Conservation (phyloP, 2,797 vertebrate genomes). For the Poecilia velifera region DNA sequence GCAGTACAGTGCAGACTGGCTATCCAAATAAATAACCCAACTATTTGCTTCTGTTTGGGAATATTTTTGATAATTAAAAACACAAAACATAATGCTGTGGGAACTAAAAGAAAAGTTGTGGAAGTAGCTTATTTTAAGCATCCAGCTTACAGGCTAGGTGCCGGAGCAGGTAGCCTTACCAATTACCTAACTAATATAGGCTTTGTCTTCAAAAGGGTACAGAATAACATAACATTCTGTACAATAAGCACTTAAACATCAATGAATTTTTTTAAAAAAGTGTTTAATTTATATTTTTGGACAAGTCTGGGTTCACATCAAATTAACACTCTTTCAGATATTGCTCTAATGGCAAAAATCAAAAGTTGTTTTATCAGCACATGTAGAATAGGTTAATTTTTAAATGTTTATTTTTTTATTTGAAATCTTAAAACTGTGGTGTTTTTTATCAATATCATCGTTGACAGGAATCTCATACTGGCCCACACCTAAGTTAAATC, state of each 20-base stretch:
- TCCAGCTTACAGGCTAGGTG: neutral
- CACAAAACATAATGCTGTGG: neutral
- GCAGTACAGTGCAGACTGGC: neutral
- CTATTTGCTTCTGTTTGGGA: neutral
- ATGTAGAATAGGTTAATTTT: neutral
- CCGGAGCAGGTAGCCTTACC: neutral
- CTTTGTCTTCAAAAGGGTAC: neutral
- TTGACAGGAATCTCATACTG: neutral
- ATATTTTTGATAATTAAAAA: neutral
- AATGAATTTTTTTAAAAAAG: neutral
- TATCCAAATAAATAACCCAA: too few relatives aligned
- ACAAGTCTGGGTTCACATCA: neutral
- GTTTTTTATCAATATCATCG: neutral
- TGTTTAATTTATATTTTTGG: neutral
- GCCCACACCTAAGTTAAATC: neutral
- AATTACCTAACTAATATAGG: neutral
- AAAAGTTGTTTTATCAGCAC: neutral
- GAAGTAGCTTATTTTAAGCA: neutral
- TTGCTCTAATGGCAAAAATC: neutral
- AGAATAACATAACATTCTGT: neutral
- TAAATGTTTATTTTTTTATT: neutral
- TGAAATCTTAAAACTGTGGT: neutral
- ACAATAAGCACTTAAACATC: neutral
- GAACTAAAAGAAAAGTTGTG: neutral
- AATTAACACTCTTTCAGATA: neutral